Percentiles rank a stretch among this genome's conserved stretches.
phyloP scores from a whole-genome alignment of 2,888 invertebrate species.

The Agrilus biguttatus region DNA sequence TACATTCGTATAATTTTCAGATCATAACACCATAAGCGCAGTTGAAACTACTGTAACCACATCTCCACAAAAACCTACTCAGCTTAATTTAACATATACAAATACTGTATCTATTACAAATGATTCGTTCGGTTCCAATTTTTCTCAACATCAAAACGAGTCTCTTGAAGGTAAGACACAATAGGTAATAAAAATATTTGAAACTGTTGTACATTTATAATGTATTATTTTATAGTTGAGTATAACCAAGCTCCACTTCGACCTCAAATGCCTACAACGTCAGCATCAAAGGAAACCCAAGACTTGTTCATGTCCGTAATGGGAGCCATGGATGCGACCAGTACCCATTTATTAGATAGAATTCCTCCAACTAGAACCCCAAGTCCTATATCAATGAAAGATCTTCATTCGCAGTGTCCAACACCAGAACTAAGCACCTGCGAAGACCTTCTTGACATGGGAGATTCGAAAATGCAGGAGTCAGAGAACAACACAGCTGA shows the following conservation, averaged over 20 bases:
- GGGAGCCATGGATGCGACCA: constrained; percentile 78
- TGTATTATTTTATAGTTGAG: too few relatives aligned
- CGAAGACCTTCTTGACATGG: constrained; percentile 49
- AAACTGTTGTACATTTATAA: too few relatives aligned
- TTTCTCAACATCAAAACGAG: constrained; percentile 10
- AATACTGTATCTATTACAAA: constrained; percentile 17
- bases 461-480: constrained; percentile 24
- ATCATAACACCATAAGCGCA: too few relatives aligned
- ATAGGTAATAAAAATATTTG: constrained; percentile 5
- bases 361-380: constrained; percentile 76
- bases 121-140: constrained; percentile 4
- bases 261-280: constrained; percentile 40
- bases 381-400: constrained; percentile 71
- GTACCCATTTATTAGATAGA: constrained; percentile 67
- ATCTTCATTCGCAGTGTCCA: constrained; percentile 72
- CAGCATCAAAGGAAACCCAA: constrained; percentile 66
- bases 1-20: too few relatives aligned
- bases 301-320: constrained; percentile 75
- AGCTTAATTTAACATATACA: constrained; percentile 28
- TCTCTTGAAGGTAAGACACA: constrained; percentile 12
- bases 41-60: constrained; percentile 7
- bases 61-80: constrained; percentile 29
- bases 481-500: constrained; percentile 4
- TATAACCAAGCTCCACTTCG: constrained; percentile 25
- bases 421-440: constrained; percentile 50